Evolutionary conservation across 2,888 invertebrate genomes (phyloP).

Genomic region (Xestoiulus laeticollis): DNA sequence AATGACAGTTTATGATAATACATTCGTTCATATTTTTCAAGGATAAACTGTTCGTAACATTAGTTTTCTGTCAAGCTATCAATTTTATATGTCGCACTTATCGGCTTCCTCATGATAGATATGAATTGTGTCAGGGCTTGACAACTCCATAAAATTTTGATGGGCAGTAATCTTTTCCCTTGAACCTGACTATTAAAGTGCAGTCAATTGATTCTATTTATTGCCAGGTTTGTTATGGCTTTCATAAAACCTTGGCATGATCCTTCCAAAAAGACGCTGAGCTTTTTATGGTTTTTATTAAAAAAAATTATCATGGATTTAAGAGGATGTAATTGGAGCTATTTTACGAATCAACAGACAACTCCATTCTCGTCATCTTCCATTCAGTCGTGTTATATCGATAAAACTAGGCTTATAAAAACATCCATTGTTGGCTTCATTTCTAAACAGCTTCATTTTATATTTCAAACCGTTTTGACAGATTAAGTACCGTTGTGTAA

Average conservation of each 20-base stretch:
- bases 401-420: not conserved
- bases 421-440: not conserved
- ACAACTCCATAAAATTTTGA: constrained; percentile 23
- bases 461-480: not conserved
- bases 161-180: not conserved
- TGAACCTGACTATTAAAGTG: constrained; percentile 7
- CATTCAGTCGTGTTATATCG: not conserved
- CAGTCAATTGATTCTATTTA: not conserved
- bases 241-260: not conserved
- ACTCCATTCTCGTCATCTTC: not conserved
- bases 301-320: constrained; percentile 10
- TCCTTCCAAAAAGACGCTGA: not conserved
- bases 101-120: not conserved
- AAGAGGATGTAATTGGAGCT: constrained; percentile 13
- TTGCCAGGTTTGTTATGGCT: not conserved
- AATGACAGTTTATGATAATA: not conserved
- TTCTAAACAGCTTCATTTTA: not conserved
- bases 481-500: not conserved
- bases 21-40: not conserved
- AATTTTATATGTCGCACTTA: not conserved
- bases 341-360: constrained; percentile 17
- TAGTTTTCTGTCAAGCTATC: not conserved
- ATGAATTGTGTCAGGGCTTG: not conserved
- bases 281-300: not conserved
- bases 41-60: not conserved